Percentiles rank a stretch among this genome's conserved stretches.
Evolutionary conservation across 2,797 vertebrate genomes (phyloP).

Genomic region (Odontamblyopus lacepedii): DNA sequence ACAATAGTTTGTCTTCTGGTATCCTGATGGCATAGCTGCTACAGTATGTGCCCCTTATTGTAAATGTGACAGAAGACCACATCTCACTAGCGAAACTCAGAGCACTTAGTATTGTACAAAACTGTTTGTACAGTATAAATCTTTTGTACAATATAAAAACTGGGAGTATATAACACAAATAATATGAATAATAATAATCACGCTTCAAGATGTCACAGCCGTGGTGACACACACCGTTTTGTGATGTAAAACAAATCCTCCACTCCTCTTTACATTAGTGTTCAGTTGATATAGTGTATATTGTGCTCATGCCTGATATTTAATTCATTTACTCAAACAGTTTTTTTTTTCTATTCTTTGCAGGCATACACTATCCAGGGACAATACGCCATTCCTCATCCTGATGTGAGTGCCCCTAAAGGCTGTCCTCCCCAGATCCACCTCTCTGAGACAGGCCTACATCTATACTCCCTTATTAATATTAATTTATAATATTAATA

Average conservation of each 20-base stretch:
- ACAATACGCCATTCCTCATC: constrained; percentile 98
- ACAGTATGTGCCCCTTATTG: too few relatives aligned
- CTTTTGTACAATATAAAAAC: too few relatives aligned
- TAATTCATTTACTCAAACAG: not conserved
- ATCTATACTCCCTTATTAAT: constrained; percentile 84
- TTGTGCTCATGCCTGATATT: not conserved
- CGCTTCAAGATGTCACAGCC: too few relatives aligned
- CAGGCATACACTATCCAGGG: constrained; percentile 99
- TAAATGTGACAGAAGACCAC: too few relatives aligned
- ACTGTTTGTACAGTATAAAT: too few relatives aligned
- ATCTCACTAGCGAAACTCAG: too few relatives aligned
- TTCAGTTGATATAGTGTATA: constrained; percentile 4
- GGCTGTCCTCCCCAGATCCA: constrained; percentile 44
- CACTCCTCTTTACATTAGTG: constrained; percentile 10
- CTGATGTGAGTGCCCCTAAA: constrained; percentile 89
- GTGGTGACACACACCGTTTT: too few relatives aligned
- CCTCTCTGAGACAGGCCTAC: constrained; percentile 49
- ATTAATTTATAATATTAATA: constrained; percentile 96
- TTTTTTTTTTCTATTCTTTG: constrained; percentile 50
- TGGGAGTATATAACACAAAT: too few relatives aligned
- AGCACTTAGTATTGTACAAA: too few relatives aligned
- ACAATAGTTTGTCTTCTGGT: not conserved
- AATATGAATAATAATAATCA: too few relatives aligned
- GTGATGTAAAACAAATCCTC: not conserved
- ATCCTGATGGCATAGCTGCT: not conserved